A percentile compares a stretch with the other conserved stretches of the same genome.
Evolutionary conservation across 2,797 vertebrate species (phyloP).

Genomic region (Pipistrellus kuhlii): DNA sequence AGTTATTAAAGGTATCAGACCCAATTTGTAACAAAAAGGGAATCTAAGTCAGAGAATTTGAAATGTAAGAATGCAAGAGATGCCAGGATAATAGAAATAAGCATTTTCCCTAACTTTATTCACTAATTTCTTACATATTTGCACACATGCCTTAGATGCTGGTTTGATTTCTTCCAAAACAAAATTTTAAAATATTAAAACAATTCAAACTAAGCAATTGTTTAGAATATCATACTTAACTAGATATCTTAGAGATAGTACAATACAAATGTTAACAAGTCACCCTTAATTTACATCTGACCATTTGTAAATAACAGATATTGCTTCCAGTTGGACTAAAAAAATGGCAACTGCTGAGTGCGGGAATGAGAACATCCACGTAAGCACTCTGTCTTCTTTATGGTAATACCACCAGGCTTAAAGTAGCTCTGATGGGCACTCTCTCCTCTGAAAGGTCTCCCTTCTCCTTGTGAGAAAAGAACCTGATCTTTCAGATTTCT

Average conservation of each 20-base stretch:
- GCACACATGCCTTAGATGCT: constrained; percentile 71
- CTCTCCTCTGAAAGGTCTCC: background rate
- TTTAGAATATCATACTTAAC: background rate
- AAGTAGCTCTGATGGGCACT: rapidly evolving
- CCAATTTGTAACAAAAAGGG: constrained; percentile 69
- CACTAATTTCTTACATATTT: constrained; percentile 72
- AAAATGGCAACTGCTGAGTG: background rate
- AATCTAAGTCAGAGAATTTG: constrained; percentile 73
- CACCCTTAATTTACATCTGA: background rate
- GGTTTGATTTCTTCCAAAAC: constrained; percentile 16
- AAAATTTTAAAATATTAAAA: constrained; percentile 49
- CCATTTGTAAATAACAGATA: background rate
- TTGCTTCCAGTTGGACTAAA: background rate
- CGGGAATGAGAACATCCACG: background rate
- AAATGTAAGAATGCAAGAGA: constrained; percentile 75
- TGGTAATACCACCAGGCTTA: rapidly evolving
- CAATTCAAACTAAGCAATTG: background rate
- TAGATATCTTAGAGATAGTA: background rate
- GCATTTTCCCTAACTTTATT: constrained; percentile 68
- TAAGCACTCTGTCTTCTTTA: background rate
- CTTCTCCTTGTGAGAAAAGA: background rate
- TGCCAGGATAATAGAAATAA: constrained; percentile 79
- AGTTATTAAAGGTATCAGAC: constrained; percentile 71
- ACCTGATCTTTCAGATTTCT: background rate
- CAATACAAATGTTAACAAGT: background rate